Conservation (phyloP, 2,797 vertebrate species). For the Clarias pachynema region DNA sequence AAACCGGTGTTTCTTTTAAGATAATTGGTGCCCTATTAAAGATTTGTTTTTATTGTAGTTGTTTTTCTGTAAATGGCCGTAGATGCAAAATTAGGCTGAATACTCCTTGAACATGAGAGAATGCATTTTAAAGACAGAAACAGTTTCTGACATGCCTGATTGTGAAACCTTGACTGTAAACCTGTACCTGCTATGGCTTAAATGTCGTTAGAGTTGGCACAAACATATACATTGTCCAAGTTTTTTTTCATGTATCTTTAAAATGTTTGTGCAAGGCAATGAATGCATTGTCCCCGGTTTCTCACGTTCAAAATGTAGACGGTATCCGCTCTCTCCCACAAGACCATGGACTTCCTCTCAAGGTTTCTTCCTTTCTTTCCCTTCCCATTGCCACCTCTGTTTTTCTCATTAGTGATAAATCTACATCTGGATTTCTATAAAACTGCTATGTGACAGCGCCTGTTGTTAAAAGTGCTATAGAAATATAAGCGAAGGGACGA, state of each 20-base stretch:
- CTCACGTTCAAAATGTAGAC: neutral
- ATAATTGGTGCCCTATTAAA: neutral
- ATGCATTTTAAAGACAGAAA: slow-evolving; percentile 22
- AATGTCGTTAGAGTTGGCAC: slow-evolving; percentile 14
- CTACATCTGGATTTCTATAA: neutral
- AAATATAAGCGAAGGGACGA: neutral
- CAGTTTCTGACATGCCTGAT: slow-evolving; percentile 14
- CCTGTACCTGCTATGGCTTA: slow-evolving; percentile 10
- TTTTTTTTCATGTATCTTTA: neutral
- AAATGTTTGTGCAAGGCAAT: neutral
- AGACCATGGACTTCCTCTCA: neutral
- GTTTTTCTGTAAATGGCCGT: neutral
- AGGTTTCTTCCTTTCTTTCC: neutral
- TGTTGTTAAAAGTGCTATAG: neutral
- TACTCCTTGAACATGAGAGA: too few species aligned
- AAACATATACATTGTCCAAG: neutral
- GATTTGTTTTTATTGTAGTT: neutral
- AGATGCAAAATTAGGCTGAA: neutral
- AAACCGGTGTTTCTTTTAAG: neutral
- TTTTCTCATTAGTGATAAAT: neutral
- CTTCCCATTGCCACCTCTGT: neutral
- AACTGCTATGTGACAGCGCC: neutral
- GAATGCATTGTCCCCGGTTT: neutral
- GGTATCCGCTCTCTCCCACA: neutral
- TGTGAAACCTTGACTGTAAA: slow-evolving; percentile 27